Base-by-base conservation (phyloP, 1,140 invertebrate species). In the Leptinotarsa lineolata region DNA sequence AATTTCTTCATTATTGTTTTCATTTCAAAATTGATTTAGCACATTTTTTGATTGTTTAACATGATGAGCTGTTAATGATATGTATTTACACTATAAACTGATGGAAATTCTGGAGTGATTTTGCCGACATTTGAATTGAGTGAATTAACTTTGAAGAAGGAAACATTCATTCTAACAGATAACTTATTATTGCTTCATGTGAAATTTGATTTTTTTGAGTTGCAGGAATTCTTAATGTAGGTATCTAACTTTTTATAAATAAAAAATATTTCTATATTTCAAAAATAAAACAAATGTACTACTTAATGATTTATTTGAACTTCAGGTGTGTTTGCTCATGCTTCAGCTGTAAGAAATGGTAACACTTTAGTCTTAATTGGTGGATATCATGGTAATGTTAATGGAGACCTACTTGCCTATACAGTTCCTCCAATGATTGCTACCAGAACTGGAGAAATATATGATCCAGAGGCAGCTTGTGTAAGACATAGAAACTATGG, bases 381-480 rank as follows among this genome's bases (percentile, higher is more conserved):
- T 18, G 96, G 96, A 39, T 98, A 97, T 84, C 93, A 95, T 81
- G 96, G 97, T 5, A 94, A 95, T 82, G 93, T 98, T 2, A 94
- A 94, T 83, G 91, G 92, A 59, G 94, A 94, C 85, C 85, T 94
- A 4, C 86, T 93, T 72, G 92, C 91, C 1, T 95, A 92, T 79
- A 91, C 91, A 5, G 86, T 94, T 44, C 93, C 93, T 2, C 91
- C 91, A 64, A 93, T 92, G 88, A 87, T 94, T 54, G 90, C 91
- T 60, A 88, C 90, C 13, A 88, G 90, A 24, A 87, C 87, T 20
- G 87, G 87, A 71, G 89, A 88, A 72, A 74, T 79, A 22, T 84
- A 87, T 68, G 91, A 92, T 76, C 92, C 92, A 2, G 92, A 94
- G 80, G 88, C 90, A 61, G 87, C 91, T 11, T 94, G 93, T 79